phyloP scores from a whole-genome alignment of 2,113 vertebrate species.

The Plecotus auritus region DNA sequence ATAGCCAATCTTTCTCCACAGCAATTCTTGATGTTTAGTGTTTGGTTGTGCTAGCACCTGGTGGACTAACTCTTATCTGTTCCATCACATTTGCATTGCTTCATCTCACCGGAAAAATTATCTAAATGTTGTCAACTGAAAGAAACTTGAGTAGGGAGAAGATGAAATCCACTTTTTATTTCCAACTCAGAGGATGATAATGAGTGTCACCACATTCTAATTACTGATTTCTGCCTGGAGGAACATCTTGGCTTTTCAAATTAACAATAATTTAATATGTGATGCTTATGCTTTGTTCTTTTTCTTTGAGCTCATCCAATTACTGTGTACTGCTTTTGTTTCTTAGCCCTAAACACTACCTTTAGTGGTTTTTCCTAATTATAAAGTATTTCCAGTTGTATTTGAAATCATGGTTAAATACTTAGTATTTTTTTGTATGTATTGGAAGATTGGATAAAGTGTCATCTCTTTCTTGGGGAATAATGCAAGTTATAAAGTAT shows the following conservation, averaged over 20 bases:
- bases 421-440: slow-evolving; percentile 55
- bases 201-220: slow-evolving; percentile 65
- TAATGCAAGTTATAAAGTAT: slow-evolving; percentile 57
- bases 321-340: slow-evolving; percentile 54
- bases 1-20: neutral
- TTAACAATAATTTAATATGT: slow-evolving; percentile 48
- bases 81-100: neutral
- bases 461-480: slow-evolving; percentile 56
- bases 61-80: neutral
- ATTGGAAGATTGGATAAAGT: slow-evolving; percentile 63
- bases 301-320: slow-evolving; percentile 18
- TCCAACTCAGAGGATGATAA: slow-evolving; percentile 59
- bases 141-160: slow-evolving; percentile 24
- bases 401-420: slow-evolving; percentile 73
- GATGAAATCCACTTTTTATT: slow-evolving; percentile 45
- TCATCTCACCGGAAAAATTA: neutral
- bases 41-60: neutral
- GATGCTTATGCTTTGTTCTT: slow-evolving; percentile 34
- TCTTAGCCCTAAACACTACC: slow-evolving; percentile 22
- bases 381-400: slow-evolving; percentile 51
- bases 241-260: slow-evolving; percentile 46
- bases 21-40: neutral
- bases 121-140: slow-evolving; percentile 13
- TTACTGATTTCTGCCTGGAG: slow-evolving; percentile 71
- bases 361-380: slow-evolving; percentile 67